Conservation (phyloP, 2,797 vertebrate species). For the Valencia hispanica region DNA sequence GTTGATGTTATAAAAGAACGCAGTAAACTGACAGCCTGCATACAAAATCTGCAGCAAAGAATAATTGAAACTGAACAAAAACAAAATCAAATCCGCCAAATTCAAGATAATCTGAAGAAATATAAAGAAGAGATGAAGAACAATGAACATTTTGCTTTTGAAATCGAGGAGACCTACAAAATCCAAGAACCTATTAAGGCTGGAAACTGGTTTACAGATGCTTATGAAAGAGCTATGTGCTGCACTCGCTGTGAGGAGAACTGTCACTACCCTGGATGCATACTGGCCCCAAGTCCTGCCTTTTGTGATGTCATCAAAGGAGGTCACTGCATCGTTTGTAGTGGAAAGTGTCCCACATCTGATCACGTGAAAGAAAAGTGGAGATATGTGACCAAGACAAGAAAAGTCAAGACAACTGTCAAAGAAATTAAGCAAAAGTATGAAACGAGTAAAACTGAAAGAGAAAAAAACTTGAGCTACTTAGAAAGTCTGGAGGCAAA, state of each 20-base stretch:
- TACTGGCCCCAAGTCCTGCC: not conserved
- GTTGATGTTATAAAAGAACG: not conserved
- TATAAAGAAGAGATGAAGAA: not conserved
- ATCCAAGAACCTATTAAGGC: not conserved
- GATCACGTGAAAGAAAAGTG: not conserved
- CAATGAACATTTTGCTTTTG: not conserved
- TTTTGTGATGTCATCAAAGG: slow-evolving; percentile 8
- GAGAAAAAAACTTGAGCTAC: not conserved
- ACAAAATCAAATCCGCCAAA: not conserved
- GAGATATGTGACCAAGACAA: slow-evolving; percentile 18
- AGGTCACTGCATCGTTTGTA: slow-evolving; percentile 5
- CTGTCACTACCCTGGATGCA: slow-evolving; percentile 15
- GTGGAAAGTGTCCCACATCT: not conserved
- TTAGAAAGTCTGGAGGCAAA: not conserved
- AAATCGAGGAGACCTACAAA: slow-evolving; percentile 15
- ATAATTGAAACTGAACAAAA: not conserved
- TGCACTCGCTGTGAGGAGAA: slow-evolving; percentile 2
- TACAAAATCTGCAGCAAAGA: slow-evolving; percentile 14
- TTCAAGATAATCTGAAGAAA: not conserved
- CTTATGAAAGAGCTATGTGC: not conserved
- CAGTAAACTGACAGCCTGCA: slow-evolving; percentile 5
- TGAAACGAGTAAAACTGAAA: not conserved
- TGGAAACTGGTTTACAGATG: not conserved
- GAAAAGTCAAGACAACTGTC: not conserved
- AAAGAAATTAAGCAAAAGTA: not conserved